A percentile compares a stretch with the other conserved stretches of the same genome.
phyloP scores from a whole-genome alignment of 2,888 invertebrate species.

The Listrodromus nycthemerus region DNA sequence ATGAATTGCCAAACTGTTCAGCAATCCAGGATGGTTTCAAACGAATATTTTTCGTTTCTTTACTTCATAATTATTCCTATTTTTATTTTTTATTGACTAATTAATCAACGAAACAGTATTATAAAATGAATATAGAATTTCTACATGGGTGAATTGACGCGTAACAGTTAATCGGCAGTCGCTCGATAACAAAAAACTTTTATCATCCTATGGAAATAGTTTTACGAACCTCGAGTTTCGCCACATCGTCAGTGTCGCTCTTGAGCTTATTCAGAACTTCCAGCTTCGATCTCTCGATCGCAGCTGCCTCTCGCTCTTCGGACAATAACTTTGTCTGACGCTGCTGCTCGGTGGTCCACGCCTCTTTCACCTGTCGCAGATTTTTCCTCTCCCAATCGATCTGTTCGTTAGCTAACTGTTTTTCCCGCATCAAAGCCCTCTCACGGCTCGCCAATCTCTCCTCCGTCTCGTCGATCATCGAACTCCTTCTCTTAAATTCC shows the following conservation, averaged over 20 bases:
- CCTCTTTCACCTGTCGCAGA: slow-evolving; percentile 78
- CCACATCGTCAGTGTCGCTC: slow-evolving; percentile 73
- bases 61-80: neutral
- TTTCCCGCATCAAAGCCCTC: slow-evolving; percentile 75
- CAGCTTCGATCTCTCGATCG: slow-evolving; percentile 77
- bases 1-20: too few species aligned
- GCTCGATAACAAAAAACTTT: too few species aligned
- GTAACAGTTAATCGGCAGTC: too few species aligned
- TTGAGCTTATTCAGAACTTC: slow-evolving; percentile 78
- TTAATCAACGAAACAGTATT: too few species aligned
- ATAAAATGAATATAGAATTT: too few species aligned
- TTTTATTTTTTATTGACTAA: too few species aligned
- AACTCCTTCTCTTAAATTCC: slow-evolving; percentile 76
- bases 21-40: neutral
- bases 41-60: neutral
- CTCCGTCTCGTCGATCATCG: slow-evolving; percentile 73
- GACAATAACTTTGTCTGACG: slow-evolving; percentile 75
- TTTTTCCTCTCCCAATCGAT: slow-evolving; percentile 79
- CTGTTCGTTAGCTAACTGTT: slow-evolving; percentile 80
- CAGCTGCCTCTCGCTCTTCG: slow-evolving; percentile 77
- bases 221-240: slow-evolving; percentile 77
- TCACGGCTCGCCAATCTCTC: slow-evolving; percentile 75
- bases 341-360: slow-evolving; percentile 79
- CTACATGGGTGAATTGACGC: too few species aligned
- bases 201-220: neutral